Conservation (phyloP, 2,888 invertebrate genomes). For the Junonia oenone region DNA sequence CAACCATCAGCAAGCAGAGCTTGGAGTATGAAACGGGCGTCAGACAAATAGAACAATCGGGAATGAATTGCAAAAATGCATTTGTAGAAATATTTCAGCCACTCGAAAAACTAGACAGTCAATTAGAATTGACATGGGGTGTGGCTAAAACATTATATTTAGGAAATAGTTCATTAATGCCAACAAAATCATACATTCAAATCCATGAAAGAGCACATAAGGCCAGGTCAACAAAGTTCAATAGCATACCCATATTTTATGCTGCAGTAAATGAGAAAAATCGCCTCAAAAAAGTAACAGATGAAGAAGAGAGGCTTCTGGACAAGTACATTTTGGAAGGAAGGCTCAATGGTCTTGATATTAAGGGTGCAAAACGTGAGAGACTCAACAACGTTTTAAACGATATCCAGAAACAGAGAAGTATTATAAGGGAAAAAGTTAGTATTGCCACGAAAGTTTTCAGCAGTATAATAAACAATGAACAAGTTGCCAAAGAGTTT, state of each 20-base stretch:
- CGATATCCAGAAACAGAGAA: slow-evolving; percentile 77
- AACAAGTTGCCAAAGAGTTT: slow-evolving; percentile 84
- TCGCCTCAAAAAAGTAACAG: slow-evolving; percentile 62
- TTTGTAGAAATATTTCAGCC: slow-evolving; percentile 86
- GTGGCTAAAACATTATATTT: slow-evolving; percentile 90
- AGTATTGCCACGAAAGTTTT: slow-evolving; percentile 83
- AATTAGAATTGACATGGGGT: slow-evolving; percentile 92
- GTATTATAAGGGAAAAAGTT: slow-evolving; percentile 83
- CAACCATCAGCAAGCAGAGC: slow-evolving; percentile 90
- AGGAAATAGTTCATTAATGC: slow-evolving; percentile 88
- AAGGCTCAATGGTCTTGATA: slow-evolving; percentile 88
- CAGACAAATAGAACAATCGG: slow-evolving; percentile 81
- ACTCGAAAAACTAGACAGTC: slow-evolving; percentile 85
- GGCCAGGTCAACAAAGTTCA: slow-evolving; percentile 87
- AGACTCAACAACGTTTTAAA: slow-evolving; percentile 64
- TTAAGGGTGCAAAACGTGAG: slow-evolving; percentile 75
- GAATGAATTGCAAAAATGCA: slow-evolving; percentile 75
- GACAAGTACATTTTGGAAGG: slow-evolving; percentile 90
- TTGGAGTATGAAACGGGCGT: slow-evolving; percentile 89
- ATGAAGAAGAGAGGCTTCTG: slow-evolving; percentile 85
- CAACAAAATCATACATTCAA: slow-evolving; percentile 86
- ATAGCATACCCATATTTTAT: slow-evolving; percentile 84
- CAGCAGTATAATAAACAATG: slow-evolving; percentile 83
- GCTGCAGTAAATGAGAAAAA: slow-evolving; percentile 81
- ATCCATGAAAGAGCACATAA: slow-evolving; percentile 89